Base-by-base conservation (phyloP, 2,888 invertebrate species). In the Ophion obscuratus region DNA sequence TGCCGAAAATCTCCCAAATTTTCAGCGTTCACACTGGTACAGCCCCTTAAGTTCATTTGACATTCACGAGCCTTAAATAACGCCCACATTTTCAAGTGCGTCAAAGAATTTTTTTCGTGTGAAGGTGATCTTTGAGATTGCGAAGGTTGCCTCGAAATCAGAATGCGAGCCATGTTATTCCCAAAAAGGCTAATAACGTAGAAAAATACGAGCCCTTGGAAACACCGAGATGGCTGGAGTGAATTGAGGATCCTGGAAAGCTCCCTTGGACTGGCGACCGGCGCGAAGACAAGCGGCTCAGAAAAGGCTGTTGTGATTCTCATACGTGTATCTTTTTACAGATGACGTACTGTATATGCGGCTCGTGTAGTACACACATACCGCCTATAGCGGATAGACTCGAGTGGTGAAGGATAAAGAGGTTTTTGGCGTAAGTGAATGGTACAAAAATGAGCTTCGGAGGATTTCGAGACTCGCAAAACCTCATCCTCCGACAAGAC, bases 381-480 rank as follows among this genome's bases (percentile, higher is more conserved):
- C 10, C 36, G 24, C 71, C 71, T 66, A 75, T 40, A 66, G 27
- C 61, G 73, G 68, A 75, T 74, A 78, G 36, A 67, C 24, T 64
- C 62, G 74, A 70, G 78, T 64, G 74, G 62, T 67, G 67, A 71
- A 62, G 44, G 68, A 74, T 74, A 68, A 81, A 85, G 78, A 81
- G 85, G 85, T 81, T 85, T 81, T 57, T 75, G 64, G 78, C 78
- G 81, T 81, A 81, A 85, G 85, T 81, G 78, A 81, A 79, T 71
- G 78, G 74, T 57, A 82, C 78, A 71, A 66, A 78, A 78, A 78
- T 78, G 79, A 79, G 75, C 36, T 76, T 79, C 11, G 53, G 85
- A 82, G 85, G 78, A 79, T 85, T 85, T 47, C 75, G 36, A 78
- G 44, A 66, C 57, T 53, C 24, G 31, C 24, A 53, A 68, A 53